These are phyloP conservation scores for Drosophila hydei DNA, from an alignment of 1,140 invertebrate genomes.

Conservation along the genomic window DNA sequence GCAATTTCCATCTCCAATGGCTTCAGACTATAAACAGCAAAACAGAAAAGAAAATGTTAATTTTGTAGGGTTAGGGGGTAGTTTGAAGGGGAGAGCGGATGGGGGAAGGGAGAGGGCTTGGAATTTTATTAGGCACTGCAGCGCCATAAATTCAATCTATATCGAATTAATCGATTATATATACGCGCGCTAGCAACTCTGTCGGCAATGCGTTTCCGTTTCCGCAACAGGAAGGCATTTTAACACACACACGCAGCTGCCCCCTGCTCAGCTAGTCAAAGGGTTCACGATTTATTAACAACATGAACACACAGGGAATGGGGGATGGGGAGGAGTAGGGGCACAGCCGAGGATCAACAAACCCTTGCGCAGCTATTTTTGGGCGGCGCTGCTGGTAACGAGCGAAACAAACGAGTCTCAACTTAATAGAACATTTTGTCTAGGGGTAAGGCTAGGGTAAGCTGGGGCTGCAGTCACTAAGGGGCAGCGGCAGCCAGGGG, in stretches of 20 bases:
- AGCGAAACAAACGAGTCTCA: slow-evolving; percentile 66
- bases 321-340: background rate
- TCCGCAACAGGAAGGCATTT: slow-evolving; percentile 76
- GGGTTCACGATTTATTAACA: slow-evolving; percentile 84
- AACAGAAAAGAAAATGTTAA: background rate
- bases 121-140: slow-evolving; percentile 22
- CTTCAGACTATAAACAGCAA: too few species aligned
- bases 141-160: slow-evolving; percentile 82
- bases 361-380: slow-evolving; percentile 3
- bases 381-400: slow-evolving; percentile 74
- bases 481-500: background rate
- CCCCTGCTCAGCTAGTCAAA: slow-evolving; percentile 26
- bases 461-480: background rate
- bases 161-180: slow-evolving; percentile 84
- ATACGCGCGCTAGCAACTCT: slow-evolving; percentile 57
- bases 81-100: background rate
- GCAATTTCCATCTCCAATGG: too few species aligned
- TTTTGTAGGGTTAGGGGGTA: background rate
- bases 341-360: background rate
- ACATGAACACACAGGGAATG: slow-evolving; percentile 35
- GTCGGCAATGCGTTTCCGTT: slow-evolving; percentile 83
- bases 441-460: background rate
- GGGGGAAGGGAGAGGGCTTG: background rate
- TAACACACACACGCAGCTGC: slow-evolving; percentile 41
- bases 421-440: slow-evolving; percentile 15